These are phyloP conservation scores for Porites australiensis DNA, from an alignment of 64 coral and sea anemone species.

Conservation along the genomic window DNA sequence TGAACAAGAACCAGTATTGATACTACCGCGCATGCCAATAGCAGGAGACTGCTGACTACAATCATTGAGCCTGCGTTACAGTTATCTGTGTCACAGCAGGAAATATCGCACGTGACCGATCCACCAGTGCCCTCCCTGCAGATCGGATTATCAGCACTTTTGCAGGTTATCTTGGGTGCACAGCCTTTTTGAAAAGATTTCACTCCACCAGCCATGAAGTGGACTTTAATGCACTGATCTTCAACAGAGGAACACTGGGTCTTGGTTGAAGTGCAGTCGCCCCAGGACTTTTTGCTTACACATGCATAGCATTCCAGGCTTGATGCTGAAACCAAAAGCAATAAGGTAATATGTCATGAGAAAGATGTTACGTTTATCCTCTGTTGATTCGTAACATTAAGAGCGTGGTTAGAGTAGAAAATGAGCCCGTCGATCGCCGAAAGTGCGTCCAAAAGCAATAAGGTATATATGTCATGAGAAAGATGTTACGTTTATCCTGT, in stretches of 20 bases:
- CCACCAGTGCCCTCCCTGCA: background rate
- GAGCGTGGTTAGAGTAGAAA: no score
- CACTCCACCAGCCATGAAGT: background rate
- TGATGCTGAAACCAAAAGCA: background rate
- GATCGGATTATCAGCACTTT: background rate
- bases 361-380: no score
- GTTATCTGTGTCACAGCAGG: slow-evolving; percentile 12
- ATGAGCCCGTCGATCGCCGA: no score
- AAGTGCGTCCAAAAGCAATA: background rate
- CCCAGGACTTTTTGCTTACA: background rate
- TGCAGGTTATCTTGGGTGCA: background rate
- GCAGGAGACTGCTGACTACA: background rate
- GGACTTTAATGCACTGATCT: background rate
- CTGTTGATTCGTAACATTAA: no score
- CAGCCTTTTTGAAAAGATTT: background rate
- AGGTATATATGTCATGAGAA: no score
- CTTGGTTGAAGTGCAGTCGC: background rate
- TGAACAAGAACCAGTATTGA: background rate
- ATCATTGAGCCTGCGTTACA: background rate
- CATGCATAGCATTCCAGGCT: slow-evolving; percentile 8
- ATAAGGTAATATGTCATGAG: no score
- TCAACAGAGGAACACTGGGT: background rate
- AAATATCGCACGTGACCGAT: background rate
- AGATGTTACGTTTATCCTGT: no score
- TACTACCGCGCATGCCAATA: background rate